A percentile compares a stretch with the other conserved stretches of the same genome.
phyloP scores from a whole-genome alignment of 2,888 invertebrate genomes.

The Lordiphosa fenestrarum region DNA sequence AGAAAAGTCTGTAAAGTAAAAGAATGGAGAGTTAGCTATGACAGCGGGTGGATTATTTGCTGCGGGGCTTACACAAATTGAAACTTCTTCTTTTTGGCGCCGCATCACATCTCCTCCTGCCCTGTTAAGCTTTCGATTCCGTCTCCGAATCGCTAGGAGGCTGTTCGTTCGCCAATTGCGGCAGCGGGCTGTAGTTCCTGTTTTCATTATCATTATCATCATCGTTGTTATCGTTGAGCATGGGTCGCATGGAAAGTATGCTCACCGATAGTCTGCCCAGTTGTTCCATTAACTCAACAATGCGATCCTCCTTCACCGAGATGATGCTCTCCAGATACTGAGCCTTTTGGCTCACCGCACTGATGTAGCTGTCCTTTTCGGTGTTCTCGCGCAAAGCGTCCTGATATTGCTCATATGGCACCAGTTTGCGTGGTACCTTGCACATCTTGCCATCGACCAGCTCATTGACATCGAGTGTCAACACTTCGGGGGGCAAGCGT shows the following conservation, averaged over 20 bases:
- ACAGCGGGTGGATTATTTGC: not conserved
- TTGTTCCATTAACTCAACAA: conserved; percentile 67
- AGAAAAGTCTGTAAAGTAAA: no score
- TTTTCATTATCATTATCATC: conserved; percentile 27
- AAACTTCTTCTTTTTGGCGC: no score
- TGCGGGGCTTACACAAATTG: no score
- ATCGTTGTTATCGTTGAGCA: conserved; percentile 3
- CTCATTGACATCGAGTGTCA: conserved; percentile 61
- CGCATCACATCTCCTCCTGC: no score
- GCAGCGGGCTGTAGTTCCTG: no score
- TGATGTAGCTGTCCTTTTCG: conserved; percentile 57
- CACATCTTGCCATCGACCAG: conserved; percentile 67
- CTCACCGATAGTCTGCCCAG: conserved; percentile 60
- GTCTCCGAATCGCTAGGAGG: no score
- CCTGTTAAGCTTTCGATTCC: no score
- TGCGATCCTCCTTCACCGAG: conserved; percentile 69
- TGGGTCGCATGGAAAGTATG: conserved; percentile 52
- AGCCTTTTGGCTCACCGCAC: conserved; percentile 50
- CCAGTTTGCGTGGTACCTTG: conserved; percentile 73
- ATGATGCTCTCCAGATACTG: conserved; percentile 69
- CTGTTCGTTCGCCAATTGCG: no score
- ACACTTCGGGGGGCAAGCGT: conserved; percentile 38
- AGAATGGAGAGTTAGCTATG: no score
- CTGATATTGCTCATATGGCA: conserved; percentile 71
- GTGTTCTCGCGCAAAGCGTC: conserved; percentile 42